Conservation (phyloP, 2,888 invertebrate species). For the Pachymerium ferrugineum region DNA sequence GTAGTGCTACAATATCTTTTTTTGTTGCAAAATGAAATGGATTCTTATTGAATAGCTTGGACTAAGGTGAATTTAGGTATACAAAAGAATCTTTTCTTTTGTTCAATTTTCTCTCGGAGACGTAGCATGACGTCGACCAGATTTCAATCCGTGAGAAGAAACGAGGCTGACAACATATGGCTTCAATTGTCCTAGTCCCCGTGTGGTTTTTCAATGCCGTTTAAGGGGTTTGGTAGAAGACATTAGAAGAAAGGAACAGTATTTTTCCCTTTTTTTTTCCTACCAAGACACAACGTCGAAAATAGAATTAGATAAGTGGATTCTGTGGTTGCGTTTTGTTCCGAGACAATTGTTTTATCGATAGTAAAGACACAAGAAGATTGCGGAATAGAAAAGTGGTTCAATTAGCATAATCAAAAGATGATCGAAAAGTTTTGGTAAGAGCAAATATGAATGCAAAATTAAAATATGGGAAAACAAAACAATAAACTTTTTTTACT, state of each 20-base stretch:
- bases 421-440: neutral
- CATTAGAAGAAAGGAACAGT: slow-evolving; percentile 3
- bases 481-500: neutral
- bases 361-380: neutral
- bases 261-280: neutral
- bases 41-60: neutral
- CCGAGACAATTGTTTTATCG: slow-evolving; percentile 2
- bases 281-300: neutral
- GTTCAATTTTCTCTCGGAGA: slow-evolving; percentile 1
- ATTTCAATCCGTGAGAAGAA: slow-evolving; percentile 7
- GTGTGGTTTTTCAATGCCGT: slow-evolving; percentile 9
- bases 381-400: neutral
- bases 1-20: too few species aligned
- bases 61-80: neutral
- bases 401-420: neutral
- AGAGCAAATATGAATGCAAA: too few species aligned
- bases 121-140: neutral
- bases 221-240: slow-evolving; percentile 13
- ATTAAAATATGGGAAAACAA: neutral
- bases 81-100: neutral
- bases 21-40: neutral
- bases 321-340: slow-evolving; percentile 13
- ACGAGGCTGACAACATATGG: slow-evolving; percentile 4
- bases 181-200: slow-evolving; percentile 3
- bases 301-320: slow-evolving; percentile 13